Base-by-base conservation (phyloP, 1,140 invertebrate species). In the Apis cerana region DNA sequence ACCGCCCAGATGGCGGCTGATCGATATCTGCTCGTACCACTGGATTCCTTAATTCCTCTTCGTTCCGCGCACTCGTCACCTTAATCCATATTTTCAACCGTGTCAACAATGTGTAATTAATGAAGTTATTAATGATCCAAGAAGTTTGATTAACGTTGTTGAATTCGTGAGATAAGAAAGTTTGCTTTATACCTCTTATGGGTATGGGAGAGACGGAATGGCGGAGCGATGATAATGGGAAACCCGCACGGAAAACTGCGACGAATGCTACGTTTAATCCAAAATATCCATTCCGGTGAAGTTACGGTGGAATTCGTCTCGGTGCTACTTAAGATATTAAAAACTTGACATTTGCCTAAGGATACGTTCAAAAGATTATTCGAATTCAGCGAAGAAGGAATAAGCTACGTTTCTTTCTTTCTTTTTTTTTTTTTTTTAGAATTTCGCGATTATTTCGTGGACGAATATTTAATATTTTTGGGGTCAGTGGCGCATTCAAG, bases 271-370 rank as follows among this genome's bases (percentile, higher is more conserved):
- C 43, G 17, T 27, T 64, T 21, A 4, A n/a, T 11, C n/a, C 4
- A 52, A 52, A 64, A 75, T 52, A 52, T 15, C 48, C 11, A 15
- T 52, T 11, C 17, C n/a, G n/a, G 72, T 48, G 43, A 54, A n/a
- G 33, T 3, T 27, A 58, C 65, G n/a, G 80, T 83, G 80, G 83
- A 83, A 83, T 83, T 58, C 56, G 69, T 21, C 58, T 82, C 79
- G 33, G 33, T 5, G 33, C 33, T 43, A 43, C 33, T 43, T 43
- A 43, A 43, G 33, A 43, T 43, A 43, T 43, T 43, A 43, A 43
- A 43, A 43, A 43, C 33, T 43, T 43, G 33, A 43, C 33, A 7
- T 43, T 43, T 43, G 33, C 33, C 33, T 7, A 7, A 43, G 33
- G 33, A 7, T 43, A 43, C 33, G 33, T 43, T 43, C 5, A 7